Percentiles rank a stretch among this genome's conserved stretches.
These are phyloP conservation scores for Moxostoma hubbsi DNA, from an alignment of 2,797 vertebrate species.

Conservation along the genomic window DNA sequence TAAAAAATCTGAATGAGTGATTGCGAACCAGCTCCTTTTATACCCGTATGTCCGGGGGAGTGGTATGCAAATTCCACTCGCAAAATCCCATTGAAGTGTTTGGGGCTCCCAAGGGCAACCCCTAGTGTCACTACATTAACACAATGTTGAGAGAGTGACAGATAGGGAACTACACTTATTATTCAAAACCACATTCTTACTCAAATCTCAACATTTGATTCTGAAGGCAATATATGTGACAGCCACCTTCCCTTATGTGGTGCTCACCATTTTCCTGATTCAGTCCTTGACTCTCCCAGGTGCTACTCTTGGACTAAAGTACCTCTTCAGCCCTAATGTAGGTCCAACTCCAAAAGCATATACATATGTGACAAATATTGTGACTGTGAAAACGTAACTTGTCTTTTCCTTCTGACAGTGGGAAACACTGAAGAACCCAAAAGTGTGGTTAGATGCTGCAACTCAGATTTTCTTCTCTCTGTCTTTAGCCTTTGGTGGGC, in stretches of 20 bases:
- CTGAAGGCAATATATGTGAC: slow-evolving; percentile 88
- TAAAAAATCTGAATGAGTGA: too few relatives aligned
- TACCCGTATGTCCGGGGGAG: too few relatives aligned
- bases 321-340: slow-evolving; percentile 90
- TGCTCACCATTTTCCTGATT: slow-evolving; percentile 87
- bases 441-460: slow-evolving; percentile 91
- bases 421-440: slow-evolving; percentile 79
- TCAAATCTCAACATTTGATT: background rate
- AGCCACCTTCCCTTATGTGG: slow-evolving; percentile 86
- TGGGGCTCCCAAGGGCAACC: too few relatives aligned
- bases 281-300: slow-evolving; percentile 85
- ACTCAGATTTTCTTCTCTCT: slow-evolving; percentile 96
- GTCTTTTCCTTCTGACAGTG: slow-evolving; percentile 64
- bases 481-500: slow-evolving; percentile 88
- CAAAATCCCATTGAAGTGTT: too few relatives aligned
- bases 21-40: too few relatives aligned
- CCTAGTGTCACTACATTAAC: too few relatives aligned
- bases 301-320: slow-evolving; percentile 78
- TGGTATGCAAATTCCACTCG: too few relatives aligned
- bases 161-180: background rate
- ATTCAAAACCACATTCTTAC: background rate
- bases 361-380: background rate
- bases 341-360: slow-evolving; percentile 61
- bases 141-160: too few relatives aligned
- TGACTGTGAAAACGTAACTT: background rate